Evolutionary conservation across 2,888 invertebrate genomes (phyloP).

Genomic region (Drosophila paucipuncta): DNA sequence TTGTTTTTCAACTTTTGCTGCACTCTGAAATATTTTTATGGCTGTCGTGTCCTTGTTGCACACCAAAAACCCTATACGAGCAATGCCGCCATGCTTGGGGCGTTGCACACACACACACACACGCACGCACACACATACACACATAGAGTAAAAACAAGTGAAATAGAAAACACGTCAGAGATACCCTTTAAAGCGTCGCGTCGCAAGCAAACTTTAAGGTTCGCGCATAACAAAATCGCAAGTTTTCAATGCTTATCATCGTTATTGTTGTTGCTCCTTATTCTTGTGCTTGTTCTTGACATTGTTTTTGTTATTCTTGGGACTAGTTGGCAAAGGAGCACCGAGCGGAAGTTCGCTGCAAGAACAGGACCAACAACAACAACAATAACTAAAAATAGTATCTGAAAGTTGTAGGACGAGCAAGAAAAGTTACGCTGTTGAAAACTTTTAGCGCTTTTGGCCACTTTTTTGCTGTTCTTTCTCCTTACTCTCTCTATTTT

Average conservation of each 20-base stretch:
- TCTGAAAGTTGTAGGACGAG: slow-evolving; percentile 48
- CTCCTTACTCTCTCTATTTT: slow-evolving; percentile 15
- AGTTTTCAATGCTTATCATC: slow-evolving; percentile 37
- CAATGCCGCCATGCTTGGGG: slow-evolving; percentile 32
- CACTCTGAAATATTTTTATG: slow-evolving; percentile 72
- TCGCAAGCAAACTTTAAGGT: slow-evolving; percentile 44
- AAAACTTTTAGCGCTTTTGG: slow-evolving; percentile 65
- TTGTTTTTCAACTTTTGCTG: slow-evolving; percentile 65
- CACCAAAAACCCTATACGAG: slow-evolving; percentile 23
- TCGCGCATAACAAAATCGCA: slow-evolving; percentile 48
- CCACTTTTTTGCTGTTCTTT: slow-evolving; percentile 38
- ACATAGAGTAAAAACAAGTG: slow-evolving; percentile 56
- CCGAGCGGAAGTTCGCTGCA: slow-evolving; percentile 52
- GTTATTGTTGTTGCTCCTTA: slow-evolving; percentile 26
- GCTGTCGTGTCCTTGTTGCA: slow-evolving; percentile 72
- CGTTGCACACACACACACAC: slow-evolving; percentile 34
- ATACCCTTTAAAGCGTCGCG: slow-evolving; percentile 39
- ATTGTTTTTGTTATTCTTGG: slow-evolving; percentile 50
- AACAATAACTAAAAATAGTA: slow-evolving; percentile 45
- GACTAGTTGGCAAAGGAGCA: slow-evolving; percentile 36
- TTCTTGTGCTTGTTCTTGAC: slow-evolving; percentile 51
- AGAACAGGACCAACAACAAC: slow-evolving; percentile 33
- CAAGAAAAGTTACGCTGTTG: slow-evolving; percentile 50
- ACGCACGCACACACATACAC: neutral
- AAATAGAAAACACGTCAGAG: slow-evolving; percentile 67